A percentile compares a stretch with the other conserved stretches of the same genome.
These are phyloP conservation scores for Acrossocheilus fasciatus DNA, from an alignment of 2,797 vertebrate species.

Conservation along the genomic window DNA sequence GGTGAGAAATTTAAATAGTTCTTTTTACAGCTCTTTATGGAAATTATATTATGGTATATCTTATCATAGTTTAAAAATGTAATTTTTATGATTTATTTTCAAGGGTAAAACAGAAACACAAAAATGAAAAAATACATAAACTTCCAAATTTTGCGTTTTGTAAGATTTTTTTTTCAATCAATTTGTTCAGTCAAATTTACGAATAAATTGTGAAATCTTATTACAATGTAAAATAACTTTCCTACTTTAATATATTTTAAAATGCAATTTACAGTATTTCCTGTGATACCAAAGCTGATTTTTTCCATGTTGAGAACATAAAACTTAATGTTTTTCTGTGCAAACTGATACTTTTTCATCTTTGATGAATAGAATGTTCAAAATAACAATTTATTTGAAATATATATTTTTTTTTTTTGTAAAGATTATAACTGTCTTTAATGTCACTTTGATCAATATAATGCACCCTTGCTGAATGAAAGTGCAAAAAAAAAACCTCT, in stretches of 20 bases:
- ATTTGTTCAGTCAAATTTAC: background rate
- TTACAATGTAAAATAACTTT: background rate
- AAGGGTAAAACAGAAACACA: background rate
- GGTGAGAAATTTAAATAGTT: conserved; percentile 24
- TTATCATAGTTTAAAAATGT: background rate
- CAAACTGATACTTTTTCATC: no score
- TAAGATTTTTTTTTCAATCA: background rate
- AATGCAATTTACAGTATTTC: no score
- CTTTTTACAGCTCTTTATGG: background rate
- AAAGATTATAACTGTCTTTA: background rate
- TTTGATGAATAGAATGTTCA: background rate
- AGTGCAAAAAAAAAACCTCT: background rate
- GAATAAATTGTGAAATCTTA: background rate
- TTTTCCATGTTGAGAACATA: background rate
- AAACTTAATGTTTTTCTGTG: background rate
- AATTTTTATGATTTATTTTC: background rate
- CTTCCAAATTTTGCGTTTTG: background rate
- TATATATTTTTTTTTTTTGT: background rate
- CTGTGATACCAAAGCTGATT: background rate
- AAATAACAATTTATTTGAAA: background rate
- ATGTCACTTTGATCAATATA: no score
- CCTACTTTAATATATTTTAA: background rate
- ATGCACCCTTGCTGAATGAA: background rate
- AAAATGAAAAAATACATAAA: background rate
- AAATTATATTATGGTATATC: background rate